A percentile compares a stretch with the other conserved stretches of the same genome.
Evolutionary conservation across 1,140 invertebrate species (phyloP).

Genomic region (Eriocheir sinensis): DNA sequence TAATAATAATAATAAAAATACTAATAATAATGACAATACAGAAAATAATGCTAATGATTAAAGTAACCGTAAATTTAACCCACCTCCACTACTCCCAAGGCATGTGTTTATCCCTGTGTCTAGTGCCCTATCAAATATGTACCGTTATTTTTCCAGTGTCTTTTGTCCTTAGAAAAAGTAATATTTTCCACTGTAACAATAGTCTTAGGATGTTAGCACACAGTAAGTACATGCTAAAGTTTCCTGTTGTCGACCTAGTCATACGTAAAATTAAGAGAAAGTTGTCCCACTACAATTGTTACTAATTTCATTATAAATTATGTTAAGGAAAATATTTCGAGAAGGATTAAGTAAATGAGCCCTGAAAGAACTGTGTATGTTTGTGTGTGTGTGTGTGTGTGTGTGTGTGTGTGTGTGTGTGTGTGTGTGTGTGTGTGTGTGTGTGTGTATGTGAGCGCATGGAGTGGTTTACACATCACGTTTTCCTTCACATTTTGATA

Average conservation of each 20-base stretch:
- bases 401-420: constrained; percentile 43
- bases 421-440: constrained; percentile 6
- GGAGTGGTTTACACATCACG: background rate
- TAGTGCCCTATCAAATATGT: too few species aligned
- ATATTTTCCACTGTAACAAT: too few species aligned
- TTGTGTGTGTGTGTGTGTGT: constrained; percentile 36
- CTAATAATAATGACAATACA: background rate
- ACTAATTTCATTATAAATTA: background rate
- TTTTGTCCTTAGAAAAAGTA: too few species aligned
- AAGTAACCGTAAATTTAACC: background rate
- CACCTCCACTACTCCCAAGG: background rate
- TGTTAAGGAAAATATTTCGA: background rate
- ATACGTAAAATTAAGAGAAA: too few species aligned
- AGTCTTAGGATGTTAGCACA: too few species aligned
- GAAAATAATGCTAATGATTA: background rate
- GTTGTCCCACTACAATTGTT: too few species aligned
- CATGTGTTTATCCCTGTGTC: background rate
- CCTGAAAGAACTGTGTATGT: background rate
- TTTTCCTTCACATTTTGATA: background rate
- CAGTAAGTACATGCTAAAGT: background rate
- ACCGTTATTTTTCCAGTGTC: too few species aligned
- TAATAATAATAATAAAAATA: background rate
- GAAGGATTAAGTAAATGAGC: background rate
- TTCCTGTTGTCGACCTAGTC: too few species aligned
- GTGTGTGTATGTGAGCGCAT: background rate